Base-by-base conservation (phyloP, 2,113 vertebrate genomes). In the Grus americana region DNA sequence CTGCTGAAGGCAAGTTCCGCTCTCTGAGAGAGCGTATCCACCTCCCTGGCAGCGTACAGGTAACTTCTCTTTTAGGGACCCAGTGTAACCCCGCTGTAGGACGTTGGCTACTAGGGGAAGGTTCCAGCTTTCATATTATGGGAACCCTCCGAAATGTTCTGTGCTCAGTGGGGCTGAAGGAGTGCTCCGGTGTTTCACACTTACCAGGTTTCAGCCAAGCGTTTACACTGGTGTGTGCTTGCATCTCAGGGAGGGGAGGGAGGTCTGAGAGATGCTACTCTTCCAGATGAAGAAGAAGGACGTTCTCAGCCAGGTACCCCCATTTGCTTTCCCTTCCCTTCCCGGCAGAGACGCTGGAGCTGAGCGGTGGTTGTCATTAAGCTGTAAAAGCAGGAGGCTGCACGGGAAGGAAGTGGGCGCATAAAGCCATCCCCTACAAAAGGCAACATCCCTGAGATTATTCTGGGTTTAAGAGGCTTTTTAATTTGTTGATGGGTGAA, bases 381-480 rank as follows among this genome's bases (percentile, higher is more conserved):
- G 59, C 84, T 90, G 44, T 84, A 87, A 89, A 91, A 91, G 61
- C 93, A 88, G 74, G 86, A 88, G 79, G 7, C 61, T 52, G 20
- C 68, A 14, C 2, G 62, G 81, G 47, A 57, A 90, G 70, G 93
- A 95, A 96, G 82, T 24, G 66, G 89, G 63, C 66, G 40, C 86
- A 63, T 66, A 79, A 95, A 92, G 46, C 71, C 49, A 66, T 42
- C 61, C 29, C 30, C 20, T 78, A 61, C 80, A 76, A 72, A 87
- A 79, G 50, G 78, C 5, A 2, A 59, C 74, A 88, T 83, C 81
- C 49, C 71, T 46, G 55, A 71, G 90, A 62, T 78, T 40, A 54
- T 93, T 70, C 85, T 76, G 79, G 22, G 7, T 91, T 92, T 79
- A 95, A 92, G 84, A 81, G 86, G 27, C 38, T 85, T 94, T 95